phyloP scores from a whole-genome alignment of 2,113 vertebrate species.

The human region GRCh38 chr2:8222501-8223000 shows the following conservation, averaged over 20 bases:
- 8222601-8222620: too few relatives aligned
- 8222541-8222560: not conserved
- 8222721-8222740: not conserved
- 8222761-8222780: not conserved
- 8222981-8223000: accelerated
- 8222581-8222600: not conserved
- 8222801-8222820: accelerated
- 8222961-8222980: not conserved
- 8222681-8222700: not conserved
- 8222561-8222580: not conserved
- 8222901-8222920: not conserved
- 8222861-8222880: accelerated
- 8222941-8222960: not conserved
- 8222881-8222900: accelerated
- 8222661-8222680: not conserved
- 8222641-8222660: not conserved
- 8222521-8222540: too few relatives aligned
- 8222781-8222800: not conserved
- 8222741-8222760: not conserved
- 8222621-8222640: too few relatives aligned
- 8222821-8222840: not conserved
- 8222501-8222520: not conserved
- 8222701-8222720: accelerated
- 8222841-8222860: accelerated
- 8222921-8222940: not conserved